Conservation (phyloP, 2,113 vertebrate genomes). For the Neodontobutis hainanensis region DNA sequence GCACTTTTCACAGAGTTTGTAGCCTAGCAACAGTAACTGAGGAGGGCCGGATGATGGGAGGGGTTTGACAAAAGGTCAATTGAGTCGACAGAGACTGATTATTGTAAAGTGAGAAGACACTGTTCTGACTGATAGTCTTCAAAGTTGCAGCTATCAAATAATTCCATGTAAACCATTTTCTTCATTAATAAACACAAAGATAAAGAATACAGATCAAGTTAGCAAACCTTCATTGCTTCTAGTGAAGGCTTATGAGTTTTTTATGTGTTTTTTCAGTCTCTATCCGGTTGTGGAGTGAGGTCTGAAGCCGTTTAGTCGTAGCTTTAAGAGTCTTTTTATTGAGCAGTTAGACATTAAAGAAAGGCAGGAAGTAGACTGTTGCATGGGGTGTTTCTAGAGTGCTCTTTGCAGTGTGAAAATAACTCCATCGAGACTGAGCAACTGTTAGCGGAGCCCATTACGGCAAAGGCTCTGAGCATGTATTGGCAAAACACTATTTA, state of each 20-base stretch:
- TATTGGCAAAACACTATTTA: constrained; percentile 15
- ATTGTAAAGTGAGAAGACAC: not conserved
- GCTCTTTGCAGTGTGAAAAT: constrained; percentile 1
- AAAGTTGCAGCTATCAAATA: not conserved
- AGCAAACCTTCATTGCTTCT: not conserved
- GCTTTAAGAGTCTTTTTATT: constrained; percentile 6
- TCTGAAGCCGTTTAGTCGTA: not conserved
- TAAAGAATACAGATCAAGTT: not conserved
- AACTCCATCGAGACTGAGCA: constrained; percentile 3
- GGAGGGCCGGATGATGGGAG: no score
- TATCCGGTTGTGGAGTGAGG: not conserved
- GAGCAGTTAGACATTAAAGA: not conserved
- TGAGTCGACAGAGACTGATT: not conserved
- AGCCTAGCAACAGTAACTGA: no score
- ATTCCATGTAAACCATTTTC: not conserved
- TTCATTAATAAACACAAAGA: no score
- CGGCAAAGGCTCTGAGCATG: not conserved
- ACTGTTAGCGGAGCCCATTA: constrained; percentile 9
- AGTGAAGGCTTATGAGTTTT: not conserved
- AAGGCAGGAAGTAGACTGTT: not conserved
- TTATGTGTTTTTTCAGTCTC: constrained; percentile 1
- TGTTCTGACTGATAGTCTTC: not conserved
- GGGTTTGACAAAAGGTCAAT: no score
- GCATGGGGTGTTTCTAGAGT: constrained; percentile 1
- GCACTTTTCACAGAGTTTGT: no score